Evolutionary conservation across 2,113 vertebrate genomes (phyloP), one percentile per base, ranked within the genome.

Genomic region (Nibea albiflora): DNA sequence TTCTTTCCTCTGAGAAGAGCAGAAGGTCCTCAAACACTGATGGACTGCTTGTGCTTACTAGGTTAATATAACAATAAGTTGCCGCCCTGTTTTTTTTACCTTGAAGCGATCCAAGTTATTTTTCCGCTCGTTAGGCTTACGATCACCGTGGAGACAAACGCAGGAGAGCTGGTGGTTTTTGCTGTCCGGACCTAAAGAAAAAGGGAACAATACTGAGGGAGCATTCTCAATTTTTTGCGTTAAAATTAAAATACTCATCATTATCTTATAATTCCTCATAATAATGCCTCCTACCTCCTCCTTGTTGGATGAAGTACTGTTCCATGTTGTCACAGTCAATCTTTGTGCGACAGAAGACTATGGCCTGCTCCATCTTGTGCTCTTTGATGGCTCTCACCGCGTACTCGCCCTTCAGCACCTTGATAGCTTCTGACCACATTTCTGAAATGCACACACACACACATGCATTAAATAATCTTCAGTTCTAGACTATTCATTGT

Each of bases 291-390:
- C n/a, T 93, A 99, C 98, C 98, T 96, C 98, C 98, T 1, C 98
- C 98, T 78, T 99, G 97, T 8, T 98, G 96, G 71, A 99, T 96
- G n/a, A 99, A 97, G 88, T 98, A 96, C 71, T 97, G 96, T 81
- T 99, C 98, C 97, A 99, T 93, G 90, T 99, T 99, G 92, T 99
- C 98, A 74, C 98, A 99, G 93, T 99, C 98, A 10, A 99, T 96
- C 94, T 99, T 99, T 77, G 98, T 99, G 81, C 98, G 95, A 85
- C 98, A 99, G 95, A 99, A 99, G 86, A 99, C 87, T 85, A 99
- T 99, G 56, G 98, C 98, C 94, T 98, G 98, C 88, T 99, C 98
- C 98, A 99, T 99, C 93, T 99, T 99, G 92, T 99, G 98, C 49
- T 99, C 98, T 87, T 97, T 98, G 84, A 99, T 98, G 64, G 98